A percentile compares a stretch with the other conserved stretches of the same genome.
phyloP scores from a whole-genome alignment of 2,888 invertebrate species.

The Ryuthela nishihirai region DNA sequence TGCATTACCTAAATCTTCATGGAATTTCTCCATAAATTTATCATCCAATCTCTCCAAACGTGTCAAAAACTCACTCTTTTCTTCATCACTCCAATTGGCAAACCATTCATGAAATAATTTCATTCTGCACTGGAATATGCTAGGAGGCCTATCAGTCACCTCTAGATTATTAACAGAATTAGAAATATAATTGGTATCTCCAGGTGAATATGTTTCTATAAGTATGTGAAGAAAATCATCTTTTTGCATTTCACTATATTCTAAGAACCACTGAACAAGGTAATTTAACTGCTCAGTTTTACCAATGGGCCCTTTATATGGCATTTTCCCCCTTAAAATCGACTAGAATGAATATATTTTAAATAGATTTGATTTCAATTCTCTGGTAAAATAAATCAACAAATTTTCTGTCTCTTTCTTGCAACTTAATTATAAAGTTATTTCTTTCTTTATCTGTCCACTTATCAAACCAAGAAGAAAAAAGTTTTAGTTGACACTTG shows the following conservation, averaged over 20 bases:
- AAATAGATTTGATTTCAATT: background rate
- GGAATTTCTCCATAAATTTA: constrained; percentile 48
- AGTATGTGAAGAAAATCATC: constrained; percentile 76
- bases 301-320: constrained; percentile 31
- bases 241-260: constrained; percentile 82
- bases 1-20: constrained; percentile 41
- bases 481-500: constrained; percentile 20
- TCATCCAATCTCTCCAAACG: constrained; percentile 47
- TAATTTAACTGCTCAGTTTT: constrained; percentile 64
- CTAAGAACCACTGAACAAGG: constrained; percentile 79
- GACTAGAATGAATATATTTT: no score
- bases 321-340: no score
- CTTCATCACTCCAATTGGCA: constrained; percentile 48
- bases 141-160: constrained; percentile 48
- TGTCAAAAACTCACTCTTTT: constrained; percentile 47
- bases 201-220: constrained; percentile 58
- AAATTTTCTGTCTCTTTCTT: constrained; percentile 11
- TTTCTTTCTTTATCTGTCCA: constrained; percentile 24
- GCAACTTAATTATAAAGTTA: constrained; percentile 11
- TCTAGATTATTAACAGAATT: constrained; percentile 32
- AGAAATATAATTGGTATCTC: constrained; percentile 20
- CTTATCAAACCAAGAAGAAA: constrained; percentile 17
- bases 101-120: constrained; percentile 52
- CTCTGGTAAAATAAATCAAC: constrained; percentile 3
- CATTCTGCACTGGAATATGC: constrained; percentile 52